Conservation (phyloP, 2,888 invertebrate genomes). For the Synergus umbraculus region DNA sequence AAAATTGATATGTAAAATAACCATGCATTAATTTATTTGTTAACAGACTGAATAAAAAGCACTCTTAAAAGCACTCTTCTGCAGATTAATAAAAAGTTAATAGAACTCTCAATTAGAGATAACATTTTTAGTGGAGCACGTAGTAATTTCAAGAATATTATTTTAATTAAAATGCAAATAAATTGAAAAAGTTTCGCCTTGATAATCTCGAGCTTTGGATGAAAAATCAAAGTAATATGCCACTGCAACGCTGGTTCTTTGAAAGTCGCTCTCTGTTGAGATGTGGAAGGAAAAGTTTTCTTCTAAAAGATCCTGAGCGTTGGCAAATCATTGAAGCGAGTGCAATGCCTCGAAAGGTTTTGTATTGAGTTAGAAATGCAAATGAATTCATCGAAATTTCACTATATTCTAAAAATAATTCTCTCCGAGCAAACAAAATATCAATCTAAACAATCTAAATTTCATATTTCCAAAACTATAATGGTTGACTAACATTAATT, state of each 20-base stretch:
- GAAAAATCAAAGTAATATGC: slow-evolving; percentile 26
- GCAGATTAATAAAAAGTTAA: neutral
- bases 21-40: no score
- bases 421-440: neutral
- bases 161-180: slow-evolving; percentile 31
- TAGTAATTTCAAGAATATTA: neutral
- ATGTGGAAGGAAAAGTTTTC: slow-evolving; percentile 34
- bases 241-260: slow-evolving; percentile 25
- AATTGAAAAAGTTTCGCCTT: slow-evolving; percentile 33
- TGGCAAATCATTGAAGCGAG: slow-evolving; percentile 33
- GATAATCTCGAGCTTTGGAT: slow-evolving; percentile 16
- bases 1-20: no score
- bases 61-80: neutral
- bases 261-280: slow-evolving; percentile 21
- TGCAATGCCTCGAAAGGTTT: slow-evolving; percentile 35
- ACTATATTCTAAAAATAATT: neutral
- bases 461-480: neutral
- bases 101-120: neutral
- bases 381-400: slow-evolving; percentile 17
- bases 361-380: slow-evolving; percentile 19
- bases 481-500: neutral
- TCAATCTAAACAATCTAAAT: no score
- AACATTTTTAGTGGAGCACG: neutral
- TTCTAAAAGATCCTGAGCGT: slow-evolving; percentile 35
- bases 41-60: no score